Base-by-base conservation (phyloP, 1,140 invertebrate species). In the Brachionus asplanchnoidis region DNA sequence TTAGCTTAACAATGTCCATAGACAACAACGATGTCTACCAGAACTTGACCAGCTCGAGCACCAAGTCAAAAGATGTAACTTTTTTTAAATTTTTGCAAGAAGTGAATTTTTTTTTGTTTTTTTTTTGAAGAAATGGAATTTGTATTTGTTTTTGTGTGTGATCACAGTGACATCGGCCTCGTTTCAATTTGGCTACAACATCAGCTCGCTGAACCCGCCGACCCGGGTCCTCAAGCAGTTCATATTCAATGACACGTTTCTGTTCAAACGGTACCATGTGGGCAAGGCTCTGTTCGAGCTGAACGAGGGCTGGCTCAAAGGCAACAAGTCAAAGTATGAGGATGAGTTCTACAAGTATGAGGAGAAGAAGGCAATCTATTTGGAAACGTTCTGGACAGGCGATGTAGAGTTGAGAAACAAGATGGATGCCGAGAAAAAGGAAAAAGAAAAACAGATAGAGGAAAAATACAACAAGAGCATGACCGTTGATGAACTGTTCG, bases 331-430 rank as follows among this genome's bases (percentile, higher is more conserved):
- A 1, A 60, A 82, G 53, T 82, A 44, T 12, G 28, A 82, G 2
- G 50, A 46, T 17, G 53, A 42, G 11, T n/a, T 32, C 9, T 20
- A 60, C n/a, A 46, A 68, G 12, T 60, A 82, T 36, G 53, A 82
- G 32, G 20, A 50, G 20, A 2, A 8, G 3, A 32, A 77, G 28
- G 17, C 42, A 1, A 20, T 88, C 95, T 95, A 86, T 93, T 96
- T 87, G 97, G 96, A 96, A 97, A 91, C 96, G 94, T 85, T 95
- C 95, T 66, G 91, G 94, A 88, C 93, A 93, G 92, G 92, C 97
- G 89, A 93, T 97, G 87, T 94, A 97, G 87, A 96, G 94, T 73
- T 94, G 95, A 89, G 94, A 95, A 90, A 94, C 95, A 93, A 95
- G 97, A 89, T 94, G 96, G 87, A 95, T 95, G 88, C 95, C 95